Conservation (phyloP, 2,113 vertebrate species). For the Anhinga rufa region DNA sequence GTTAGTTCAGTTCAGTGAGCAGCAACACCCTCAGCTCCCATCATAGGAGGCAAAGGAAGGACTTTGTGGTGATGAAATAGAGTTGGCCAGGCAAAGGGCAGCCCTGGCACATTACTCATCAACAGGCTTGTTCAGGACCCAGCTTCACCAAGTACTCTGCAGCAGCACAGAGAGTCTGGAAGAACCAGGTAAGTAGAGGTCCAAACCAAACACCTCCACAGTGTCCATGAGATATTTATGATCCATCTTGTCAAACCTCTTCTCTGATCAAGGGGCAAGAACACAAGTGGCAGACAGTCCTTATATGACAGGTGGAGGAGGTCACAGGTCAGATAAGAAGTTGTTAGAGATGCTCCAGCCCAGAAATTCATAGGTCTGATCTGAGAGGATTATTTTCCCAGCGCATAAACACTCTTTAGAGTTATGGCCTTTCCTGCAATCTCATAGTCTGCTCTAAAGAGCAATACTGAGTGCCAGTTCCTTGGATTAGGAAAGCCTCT, state of each 20-base stretch:
- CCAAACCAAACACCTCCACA: neutral
- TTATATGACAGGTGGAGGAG: too few relatives aligned
- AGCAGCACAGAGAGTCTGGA: neutral
- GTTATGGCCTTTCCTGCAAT: neutral
- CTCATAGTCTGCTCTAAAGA: neutral
- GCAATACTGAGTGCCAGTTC: neutral
- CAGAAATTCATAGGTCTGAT: neutral
- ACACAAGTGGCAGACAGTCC: neutral
- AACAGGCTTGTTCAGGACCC: neutral
- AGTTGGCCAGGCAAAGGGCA: neutral
- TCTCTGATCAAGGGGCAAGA: neutral
- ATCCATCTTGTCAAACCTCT: neutral
- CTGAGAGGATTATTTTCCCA: neutral
- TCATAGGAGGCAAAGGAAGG: neutral
- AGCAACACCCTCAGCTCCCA: neutral
- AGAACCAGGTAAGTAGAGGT: neutral
- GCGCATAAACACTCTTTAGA: neutral
- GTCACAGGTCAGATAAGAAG: neutral
- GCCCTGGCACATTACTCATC: neutral
- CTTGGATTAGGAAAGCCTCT: neutral
- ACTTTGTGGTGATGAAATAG: neutral
- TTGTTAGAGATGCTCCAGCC: neutral
- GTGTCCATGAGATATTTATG: too few relatives aligned
- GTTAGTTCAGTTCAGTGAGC: neutral
- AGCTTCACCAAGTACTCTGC: neutral